Percentiles rank a stretch among this genome's conserved stretches.
These are phyloP conservation scores for Sphinx pinastri DNA, from an alignment of 2,888 invertebrate genomes.

Conservation along the genomic window DNA sequence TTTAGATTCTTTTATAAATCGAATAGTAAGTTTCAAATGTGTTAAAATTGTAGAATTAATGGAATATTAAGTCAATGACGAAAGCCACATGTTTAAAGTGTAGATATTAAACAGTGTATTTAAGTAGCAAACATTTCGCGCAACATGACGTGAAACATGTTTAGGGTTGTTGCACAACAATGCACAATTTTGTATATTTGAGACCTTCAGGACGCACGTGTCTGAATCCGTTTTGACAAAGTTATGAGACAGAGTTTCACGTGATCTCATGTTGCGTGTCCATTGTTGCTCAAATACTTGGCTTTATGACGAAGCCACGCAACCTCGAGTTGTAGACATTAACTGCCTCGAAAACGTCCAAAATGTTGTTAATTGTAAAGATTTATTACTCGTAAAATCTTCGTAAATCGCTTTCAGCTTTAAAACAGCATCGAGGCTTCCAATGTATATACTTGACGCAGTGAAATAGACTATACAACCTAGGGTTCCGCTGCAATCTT, in stretches of 20 bases:
- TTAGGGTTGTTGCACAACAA: too few species aligned
- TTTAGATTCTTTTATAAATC: conserved; percentile 3
- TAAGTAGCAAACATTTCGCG: neutral
- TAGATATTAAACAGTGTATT: neutral
- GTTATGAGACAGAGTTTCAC: neutral
- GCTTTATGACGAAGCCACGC: neutral
- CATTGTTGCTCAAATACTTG: neutral
- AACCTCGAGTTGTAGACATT: neutral
- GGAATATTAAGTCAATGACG: neutral
- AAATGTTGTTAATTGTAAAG: conserved; percentile 14
- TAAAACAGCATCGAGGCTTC: conserved; percentile 1
- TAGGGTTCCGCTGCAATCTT: too few species aligned
- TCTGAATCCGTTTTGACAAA: neutral
- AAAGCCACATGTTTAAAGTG: neutral
- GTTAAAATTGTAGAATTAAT: neutral
- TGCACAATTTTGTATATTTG: too few species aligned
- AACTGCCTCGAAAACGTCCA: conserved; percentile 22
- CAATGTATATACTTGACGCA: neutral
- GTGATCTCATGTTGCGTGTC: neutral
- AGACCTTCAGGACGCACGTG: too few species aligned
- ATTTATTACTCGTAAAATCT: neutral
- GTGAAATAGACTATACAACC: too few species aligned
- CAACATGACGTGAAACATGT: neutral
- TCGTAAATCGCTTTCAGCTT: too few species aligned
- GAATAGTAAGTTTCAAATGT: conserved; percentile 9